Base-by-base conservation (phyloP, 2,888 invertebrate genomes). In the Chymomyza amoena region DNA sequence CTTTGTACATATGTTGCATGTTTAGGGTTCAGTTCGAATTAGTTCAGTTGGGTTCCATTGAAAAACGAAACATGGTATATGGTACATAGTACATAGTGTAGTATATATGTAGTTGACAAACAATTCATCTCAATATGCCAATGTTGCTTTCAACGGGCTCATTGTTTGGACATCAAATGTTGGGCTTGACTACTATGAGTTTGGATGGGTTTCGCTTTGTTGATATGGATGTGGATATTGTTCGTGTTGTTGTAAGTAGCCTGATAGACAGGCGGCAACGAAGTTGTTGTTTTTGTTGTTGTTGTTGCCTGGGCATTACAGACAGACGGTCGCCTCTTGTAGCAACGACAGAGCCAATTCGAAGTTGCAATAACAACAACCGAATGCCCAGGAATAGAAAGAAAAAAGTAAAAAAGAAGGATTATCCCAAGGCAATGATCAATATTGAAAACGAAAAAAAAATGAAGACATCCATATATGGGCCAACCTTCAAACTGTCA, bases 361-460 rank as follows among this genome's bases (percentile, higher is more conserved):
- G 69, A 79, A 73, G 79, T 79, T 79, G 77, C 60, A 60, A 45
- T 10, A 45, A 45, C 39, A 45, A 45, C 39, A 45, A 45, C 39
- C 13, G 39, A n/a, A n/a, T 4, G 39, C 39, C 10, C 39, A 45
- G 39, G 39, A 45, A 45, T 13, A 45, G 39, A 45, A 45, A 45
- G 32, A 32, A 32, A 32, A 32, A 32, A 32, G 59, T 20, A 73
- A 71, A 88, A 87, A 78, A 87, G 86, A 87, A 86, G 89, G 88
- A 88, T 89, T 89, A 88, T 89, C 89, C 87, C 79, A n/a, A n/a
- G 80, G 89, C 89, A 88, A 89, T 88, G 89, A 88, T 88, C 88
- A 87, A 80, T 76, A 80, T 78, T 73, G 78, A 83, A 76, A 84
- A 87, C 73, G 78, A 83, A 76, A 84, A 87, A 87, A 80, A 45